Percentiles rank a stretch among this genome's conserved stretches.
Evolutionary conservation across 2,888 invertebrate genomes (phyloP).

Genomic region (Habrosyne pyritoides): DNA sequence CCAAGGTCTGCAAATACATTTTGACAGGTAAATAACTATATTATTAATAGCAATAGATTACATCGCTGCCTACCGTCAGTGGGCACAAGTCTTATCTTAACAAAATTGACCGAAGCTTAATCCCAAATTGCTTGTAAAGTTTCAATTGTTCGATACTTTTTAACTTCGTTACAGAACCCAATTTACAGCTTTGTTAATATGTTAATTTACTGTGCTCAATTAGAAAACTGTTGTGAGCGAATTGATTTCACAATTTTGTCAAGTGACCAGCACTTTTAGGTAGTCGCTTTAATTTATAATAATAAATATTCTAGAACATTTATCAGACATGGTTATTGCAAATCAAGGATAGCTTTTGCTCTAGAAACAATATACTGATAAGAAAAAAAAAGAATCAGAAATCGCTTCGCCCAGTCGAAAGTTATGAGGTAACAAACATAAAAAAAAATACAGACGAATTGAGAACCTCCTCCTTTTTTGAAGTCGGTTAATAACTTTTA

Average conservation of each 20-base stretch:
- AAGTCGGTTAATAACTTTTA: no score
- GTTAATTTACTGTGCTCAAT: background rate
- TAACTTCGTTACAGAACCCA: background rate
- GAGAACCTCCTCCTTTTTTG: no score
- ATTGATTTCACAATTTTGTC: background rate
- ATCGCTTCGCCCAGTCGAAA: no score
- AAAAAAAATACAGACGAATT: no score
- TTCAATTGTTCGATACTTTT: slow-evolving; percentile 8
- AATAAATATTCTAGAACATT: no score
- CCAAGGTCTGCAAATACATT: background rate
- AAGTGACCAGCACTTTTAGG: background rate
- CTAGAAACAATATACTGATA: no score
- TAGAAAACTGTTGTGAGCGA: background rate
- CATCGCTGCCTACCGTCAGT: background rate
- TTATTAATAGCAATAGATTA: background rate
- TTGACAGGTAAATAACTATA: background rate
- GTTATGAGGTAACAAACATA: no score
- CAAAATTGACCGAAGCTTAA: background rate
- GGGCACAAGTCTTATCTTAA: background rate
- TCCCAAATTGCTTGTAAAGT: slow-evolving; percentile 5
- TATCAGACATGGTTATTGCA: no score
- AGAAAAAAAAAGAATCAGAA: no score
- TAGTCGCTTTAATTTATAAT: background rate
- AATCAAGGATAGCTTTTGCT: no score
- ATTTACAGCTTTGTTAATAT: background rate